Conservation (phyloP, 92 coral and sea anemone species). For the Pocillopora grandis region DNA sequence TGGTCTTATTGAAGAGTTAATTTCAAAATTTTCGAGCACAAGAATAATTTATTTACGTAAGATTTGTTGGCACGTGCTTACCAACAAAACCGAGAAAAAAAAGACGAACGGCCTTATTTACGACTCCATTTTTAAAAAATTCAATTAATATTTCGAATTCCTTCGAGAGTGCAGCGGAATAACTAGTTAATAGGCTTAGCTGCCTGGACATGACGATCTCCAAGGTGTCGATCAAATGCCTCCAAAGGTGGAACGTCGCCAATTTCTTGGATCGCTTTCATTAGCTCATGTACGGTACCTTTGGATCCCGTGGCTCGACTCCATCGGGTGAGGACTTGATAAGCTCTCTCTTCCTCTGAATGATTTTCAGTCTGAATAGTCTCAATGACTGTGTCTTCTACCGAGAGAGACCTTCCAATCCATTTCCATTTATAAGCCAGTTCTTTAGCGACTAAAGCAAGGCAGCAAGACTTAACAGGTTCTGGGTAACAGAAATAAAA, state of each 20-base stretch:
- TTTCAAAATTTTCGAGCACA: no score
- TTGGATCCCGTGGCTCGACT: not conserved
- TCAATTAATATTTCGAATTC: not conserved
- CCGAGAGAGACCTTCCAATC: slow-evolving; percentile 44
- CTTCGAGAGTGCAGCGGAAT: not conserved
- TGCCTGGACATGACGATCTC: slow-evolving; percentile 5
- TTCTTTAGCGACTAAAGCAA: slow-evolving; percentile 33
- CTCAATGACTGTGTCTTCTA: slow-evolving; percentile 31
- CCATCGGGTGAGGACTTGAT: slow-evolving; percentile 44
- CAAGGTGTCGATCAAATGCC: slow-evolving; percentile 27
- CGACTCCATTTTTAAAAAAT: no score
- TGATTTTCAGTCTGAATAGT: slow-evolving; percentile 36
- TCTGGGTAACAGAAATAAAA: slow-evolving; percentile 5
- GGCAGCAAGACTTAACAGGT: slow-evolving; percentile 31
- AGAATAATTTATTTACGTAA: no score
- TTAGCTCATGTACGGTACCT: slow-evolving; percentile 8
- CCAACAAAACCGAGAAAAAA: no score
- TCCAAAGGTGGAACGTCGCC: slow-evolving; percentile 1
- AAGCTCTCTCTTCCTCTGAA: slow-evolving; percentile 26
- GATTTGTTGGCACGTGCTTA: no score
- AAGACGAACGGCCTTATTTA: no score
- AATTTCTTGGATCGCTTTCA: slow-evolving; percentile 33
- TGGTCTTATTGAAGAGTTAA: no score
- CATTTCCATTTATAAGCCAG: slow-evolving; percentile 40
- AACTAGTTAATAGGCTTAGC: not conserved